phyloP scores from a whole-genome alignment of 2,113 vertebrate species.

The Anser cygnoides region DNA sequence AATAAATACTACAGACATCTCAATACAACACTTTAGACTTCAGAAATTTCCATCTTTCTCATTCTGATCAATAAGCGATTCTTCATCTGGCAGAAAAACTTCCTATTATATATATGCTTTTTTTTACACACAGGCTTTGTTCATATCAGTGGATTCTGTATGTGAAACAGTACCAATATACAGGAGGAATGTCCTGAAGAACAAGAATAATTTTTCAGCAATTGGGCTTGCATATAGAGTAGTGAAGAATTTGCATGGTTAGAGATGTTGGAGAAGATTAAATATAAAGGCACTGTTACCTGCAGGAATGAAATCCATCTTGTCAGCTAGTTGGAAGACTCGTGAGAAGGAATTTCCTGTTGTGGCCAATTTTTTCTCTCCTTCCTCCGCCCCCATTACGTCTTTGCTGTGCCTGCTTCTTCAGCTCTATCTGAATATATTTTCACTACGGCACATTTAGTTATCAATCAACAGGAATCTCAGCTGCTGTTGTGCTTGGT shows the following conservation, averaged over 20 bases:
- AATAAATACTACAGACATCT: not conserved
- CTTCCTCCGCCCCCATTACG: slow-evolving; percentile 39
- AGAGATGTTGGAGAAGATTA: not conserved
- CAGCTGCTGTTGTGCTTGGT: slow-evolving; percentile 65
- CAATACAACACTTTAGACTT: not conserved
- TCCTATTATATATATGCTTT: not conserved
- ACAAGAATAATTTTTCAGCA: not conserved
- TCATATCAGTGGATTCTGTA: not conserved
- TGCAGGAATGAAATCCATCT: slow-evolving; percentile 61
- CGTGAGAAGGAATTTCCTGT: slow-evolving; percentile 71
- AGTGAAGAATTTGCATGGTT: not conserved
- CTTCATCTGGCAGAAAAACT: not conserved
- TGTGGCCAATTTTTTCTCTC: slow-evolving; percentile 61
- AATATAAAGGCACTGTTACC: slow-evolving; percentile 58
- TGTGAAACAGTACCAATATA: not conserved
- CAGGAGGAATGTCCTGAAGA: not conserved
- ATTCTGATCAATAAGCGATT: not conserved
- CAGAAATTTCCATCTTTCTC: not conserved
- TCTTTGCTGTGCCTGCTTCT: slow-evolving; percentile 44
- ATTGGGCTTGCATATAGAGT: not conserved
- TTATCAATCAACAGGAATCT: slow-evolving; percentile 76
- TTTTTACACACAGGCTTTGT: not conserved
- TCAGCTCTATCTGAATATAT: slow-evolving; percentile 43
- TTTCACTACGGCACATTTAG: slow-evolving; percentile 69
- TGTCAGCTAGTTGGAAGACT: slow-evolving; percentile 63